These are phyloP conservation scores for Dasypus novemcinctus DNA, from an alignment of 2,113 vertebrate species.

Conservation along the genomic window DNA sequence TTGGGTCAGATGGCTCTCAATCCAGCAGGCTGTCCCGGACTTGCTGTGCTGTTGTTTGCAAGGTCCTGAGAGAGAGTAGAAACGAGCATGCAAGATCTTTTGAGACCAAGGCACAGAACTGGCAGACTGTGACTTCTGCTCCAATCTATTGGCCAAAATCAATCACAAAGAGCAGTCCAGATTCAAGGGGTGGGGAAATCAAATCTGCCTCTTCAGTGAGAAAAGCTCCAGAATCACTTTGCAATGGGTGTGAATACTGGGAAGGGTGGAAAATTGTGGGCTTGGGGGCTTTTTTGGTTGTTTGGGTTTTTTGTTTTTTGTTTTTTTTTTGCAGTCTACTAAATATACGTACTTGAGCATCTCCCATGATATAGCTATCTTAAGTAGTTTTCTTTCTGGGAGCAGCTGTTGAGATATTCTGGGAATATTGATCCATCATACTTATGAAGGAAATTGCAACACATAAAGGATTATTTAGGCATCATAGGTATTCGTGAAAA, in stretches of 20 bases:
- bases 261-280: background rate
- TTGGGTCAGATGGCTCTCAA: background rate
- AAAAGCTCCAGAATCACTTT: background rate
- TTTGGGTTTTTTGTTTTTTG: too few relatives aligned
- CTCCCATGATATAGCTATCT: constrained; percentile 18
- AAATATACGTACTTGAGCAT: constrained; percentile 25
- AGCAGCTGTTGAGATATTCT: constrained; percentile 55
- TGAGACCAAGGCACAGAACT: background rate
- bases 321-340: background rate
- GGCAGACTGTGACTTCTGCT: background rate
- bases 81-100: background rate
- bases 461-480: constrained; percentile 49
- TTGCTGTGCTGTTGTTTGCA: background rate
- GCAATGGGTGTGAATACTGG: background rate
- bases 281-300: too few relatives aligned
- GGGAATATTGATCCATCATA: constrained; percentile 60
- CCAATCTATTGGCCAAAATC: background rate
- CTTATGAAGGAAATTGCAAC: constrained; percentile 55
- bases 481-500: constrained; percentile 48
- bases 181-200: background rate
- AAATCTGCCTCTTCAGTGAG: background rate
- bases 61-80: background rate
- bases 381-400: constrained; percentile 54
- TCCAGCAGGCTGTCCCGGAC: background rate
- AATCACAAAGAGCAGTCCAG: background rate